Evolutionary conservation across 1,140 invertebrate species (phyloP), one percentile per base, ranked within the genome.

Genomic region (Grapholita molesta): DNA sequence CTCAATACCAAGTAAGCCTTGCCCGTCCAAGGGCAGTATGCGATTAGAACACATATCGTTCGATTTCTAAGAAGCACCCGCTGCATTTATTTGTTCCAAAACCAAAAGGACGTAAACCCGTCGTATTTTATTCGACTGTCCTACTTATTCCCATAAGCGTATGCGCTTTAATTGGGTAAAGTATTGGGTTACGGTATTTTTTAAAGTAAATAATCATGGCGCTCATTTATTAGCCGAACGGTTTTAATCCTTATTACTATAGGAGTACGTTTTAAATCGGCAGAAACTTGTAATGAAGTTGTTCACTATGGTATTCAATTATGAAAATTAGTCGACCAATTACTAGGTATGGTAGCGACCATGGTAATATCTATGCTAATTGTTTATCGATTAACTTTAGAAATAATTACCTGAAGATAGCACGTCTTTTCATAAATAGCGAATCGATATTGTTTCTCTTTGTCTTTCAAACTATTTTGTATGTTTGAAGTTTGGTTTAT

Each of bases 1-100:
- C n/a, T n/a, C n/a, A n/a, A n/a, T n/a, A n/a, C n/a, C n/a, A n/a
- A n/a, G n/a, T n/a, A n/a, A n/a, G n/a, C n/a, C n/a, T n/a, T n/a
- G n/a, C n/a, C n/a, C n/a, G n/a, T n/a, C n/a, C n/a, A n/a, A n/a
- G n/a, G n/a, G n/a, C n/a, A n/a, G n/a, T 73, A 53, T 76, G 24
- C 75, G 79, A 75, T 33, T 11, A 33, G 66, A 76, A 7, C 38
- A 8, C 15, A 48, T 21, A 21, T 21, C 38, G 38, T 48, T 48
- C 38, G 38, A 48, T 48, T 21, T 21, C 15, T 48, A 1, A 48
- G 38, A 48, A 21, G 3, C 18, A 12, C 15, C 5, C 12, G 1
- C 15, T 48, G n/a, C 38, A 48, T 42, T 42, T 42, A 15, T 38
- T 4, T 38, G n/a, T 38, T 11, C 11, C 5, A 12, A 3, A 38